Percentiles rank a stretch among this genome's conserved stretches.
Evolutionary conservation across 2,888 invertebrate genomes (phyloP).

Genomic region (Lepeophtheirus nordmannii): DNA sequence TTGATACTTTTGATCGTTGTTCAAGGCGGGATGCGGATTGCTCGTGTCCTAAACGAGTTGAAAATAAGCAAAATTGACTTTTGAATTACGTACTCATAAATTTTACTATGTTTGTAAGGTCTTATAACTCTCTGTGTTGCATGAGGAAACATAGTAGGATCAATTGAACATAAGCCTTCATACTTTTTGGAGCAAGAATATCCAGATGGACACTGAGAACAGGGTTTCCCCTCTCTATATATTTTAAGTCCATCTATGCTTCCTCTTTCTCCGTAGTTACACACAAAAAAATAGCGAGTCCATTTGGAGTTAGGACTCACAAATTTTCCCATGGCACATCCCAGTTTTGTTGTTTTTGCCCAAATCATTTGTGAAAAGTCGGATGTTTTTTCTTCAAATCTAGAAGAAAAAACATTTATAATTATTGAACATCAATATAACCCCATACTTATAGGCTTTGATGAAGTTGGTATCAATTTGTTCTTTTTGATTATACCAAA

Average conservation of each 20-base stretch:
- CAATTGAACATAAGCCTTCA: conserved; percentile 30
- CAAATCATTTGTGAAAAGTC: conserved; percentile 57
- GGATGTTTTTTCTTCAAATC: conserved; percentile 25
- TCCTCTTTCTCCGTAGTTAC: conserved; percentile 60
- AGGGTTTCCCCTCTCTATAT: conserved; percentile 32
- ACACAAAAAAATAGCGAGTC: conserved; percentile 43
- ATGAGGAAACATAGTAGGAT: neutral
- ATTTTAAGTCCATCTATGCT: conserved; percentile 32
- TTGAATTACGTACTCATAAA: no score
- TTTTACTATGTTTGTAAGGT: no score
- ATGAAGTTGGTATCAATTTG: conserved; percentile 29
- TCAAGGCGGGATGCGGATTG: no score
- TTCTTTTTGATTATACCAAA: conserved; percentile 32
- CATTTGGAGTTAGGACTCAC: no score
- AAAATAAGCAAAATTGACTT: no score
- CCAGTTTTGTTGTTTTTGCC: conserved; percentile 67
- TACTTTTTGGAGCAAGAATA: conserved; percentile 31
- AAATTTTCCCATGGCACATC: conserved; percentile 56
- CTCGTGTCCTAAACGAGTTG: no score
- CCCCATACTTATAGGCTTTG: conserved; percentile 30
- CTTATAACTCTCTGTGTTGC: no score
- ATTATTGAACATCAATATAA: neutral
- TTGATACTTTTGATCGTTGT: no score
- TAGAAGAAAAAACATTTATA: no score
- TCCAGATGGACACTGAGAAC: conserved; percentile 31